A percentile compares a stretch with the other conserved stretches of the same genome.
Evolutionary conservation across 2,797 vertebrate species (phyloP).

Genomic region (Aulostomus chinensis): DNA sequence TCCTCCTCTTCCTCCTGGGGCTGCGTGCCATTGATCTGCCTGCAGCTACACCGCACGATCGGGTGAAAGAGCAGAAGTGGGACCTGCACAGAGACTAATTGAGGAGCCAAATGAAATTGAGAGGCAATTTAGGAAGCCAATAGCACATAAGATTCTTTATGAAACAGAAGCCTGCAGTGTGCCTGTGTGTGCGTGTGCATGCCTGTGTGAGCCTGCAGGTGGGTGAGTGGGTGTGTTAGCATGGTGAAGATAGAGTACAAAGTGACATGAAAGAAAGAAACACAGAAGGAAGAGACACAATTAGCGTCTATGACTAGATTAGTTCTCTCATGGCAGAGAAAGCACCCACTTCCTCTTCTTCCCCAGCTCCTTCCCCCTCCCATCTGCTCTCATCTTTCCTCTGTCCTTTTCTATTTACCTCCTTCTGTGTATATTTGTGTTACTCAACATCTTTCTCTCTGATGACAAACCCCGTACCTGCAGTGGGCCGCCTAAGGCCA

Average conservation of each 20-base stretch:
- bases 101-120: constrained; percentile 69
- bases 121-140: constrained; percentile 65
- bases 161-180: constrained; percentile 17
- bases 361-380: too few relatives aligned
- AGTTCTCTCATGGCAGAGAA: not conserved
- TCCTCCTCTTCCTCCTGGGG: constrained; percentile 13
- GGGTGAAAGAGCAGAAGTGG: constrained; percentile 20
- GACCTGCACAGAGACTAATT: constrained; percentile 48
- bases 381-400: too few relatives aligned
- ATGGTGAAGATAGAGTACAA: not conserved
- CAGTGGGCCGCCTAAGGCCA: too few relatives aligned
- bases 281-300: not conserved
- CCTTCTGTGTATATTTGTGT: too few relatives aligned
- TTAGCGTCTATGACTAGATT: not conserved
- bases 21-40: constrained; percentile 55
- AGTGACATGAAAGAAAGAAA: not conserved
- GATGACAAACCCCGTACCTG: too few relatives aligned
- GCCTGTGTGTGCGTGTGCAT: too few relatives aligned
- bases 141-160: constrained; percentile 40
- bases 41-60: constrained; percentile 28
- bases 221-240: not conserved
- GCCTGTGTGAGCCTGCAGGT: not conserved
- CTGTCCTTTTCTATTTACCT: too few relatives aligned
- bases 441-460: too few relatives aligned
- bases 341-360: not conserved